These are phyloP conservation scores for Leptopilina boulardi DNA, from an alignment of 1,140 invertebrate genomes.

Conservation along the genomic window DNA sequence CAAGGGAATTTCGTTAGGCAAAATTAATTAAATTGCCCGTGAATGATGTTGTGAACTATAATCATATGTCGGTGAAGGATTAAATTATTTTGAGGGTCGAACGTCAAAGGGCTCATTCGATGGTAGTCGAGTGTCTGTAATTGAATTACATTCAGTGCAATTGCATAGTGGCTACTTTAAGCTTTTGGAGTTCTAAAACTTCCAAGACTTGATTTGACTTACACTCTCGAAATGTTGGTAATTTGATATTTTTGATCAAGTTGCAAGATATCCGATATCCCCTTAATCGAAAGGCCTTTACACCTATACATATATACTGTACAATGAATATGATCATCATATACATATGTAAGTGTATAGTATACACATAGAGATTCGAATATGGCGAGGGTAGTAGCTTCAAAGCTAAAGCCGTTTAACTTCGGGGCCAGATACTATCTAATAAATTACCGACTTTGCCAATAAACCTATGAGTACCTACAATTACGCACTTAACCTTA, in stretches of 20 bases:
- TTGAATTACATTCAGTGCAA: conserved; percentile 22
- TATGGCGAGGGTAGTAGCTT: not conserved
- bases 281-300: not conserved
- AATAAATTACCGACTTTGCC: conserved; percentile 20
- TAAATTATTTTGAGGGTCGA: conserved; percentile 22
- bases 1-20: not conserved
- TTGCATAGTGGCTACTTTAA: conserved; percentile 15
- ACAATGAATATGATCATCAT: conserved; percentile 20
- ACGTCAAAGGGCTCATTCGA: conserved; percentile 6
- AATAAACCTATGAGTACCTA: conserved; percentile 20
- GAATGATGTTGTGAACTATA: not conserved
- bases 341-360: not conserved
- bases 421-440: conserved; percentile 17
- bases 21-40: not conserved
- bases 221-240: conserved; percentile 6
- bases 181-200: not conserved
- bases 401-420: conserved; percentile 30
- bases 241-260: conserved; percentile 9
- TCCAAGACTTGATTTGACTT: not conserved
- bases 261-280: not conserved
- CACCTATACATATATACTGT: not conserved
- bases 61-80: conserved; percentile 8
- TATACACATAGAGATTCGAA: not conserved
- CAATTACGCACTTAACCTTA: conserved; percentile 24
- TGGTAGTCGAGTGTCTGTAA: conserved; percentile 15